These are phyloP conservation scores for Aricia artaxerxes DNA, from an alignment of 2,888 invertebrate species.

Conservation along the genomic window DNA sequence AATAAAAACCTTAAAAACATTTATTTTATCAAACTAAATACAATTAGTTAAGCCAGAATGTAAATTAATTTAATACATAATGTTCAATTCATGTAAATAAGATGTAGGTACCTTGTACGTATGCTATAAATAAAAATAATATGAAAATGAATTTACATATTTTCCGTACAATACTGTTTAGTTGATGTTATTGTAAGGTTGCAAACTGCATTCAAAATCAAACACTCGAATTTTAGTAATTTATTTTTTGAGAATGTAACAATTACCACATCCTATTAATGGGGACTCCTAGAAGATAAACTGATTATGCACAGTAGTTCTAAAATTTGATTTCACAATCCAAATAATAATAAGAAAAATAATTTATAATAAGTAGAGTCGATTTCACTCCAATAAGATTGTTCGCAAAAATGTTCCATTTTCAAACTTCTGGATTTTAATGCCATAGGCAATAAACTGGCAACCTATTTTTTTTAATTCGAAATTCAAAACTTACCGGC, in stretches of 20 bases:
- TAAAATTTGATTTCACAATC: too few relatives aligned
- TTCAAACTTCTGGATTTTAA: neutral
- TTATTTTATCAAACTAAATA: too few relatives aligned
- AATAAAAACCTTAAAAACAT: too few relatives aligned
- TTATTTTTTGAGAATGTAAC: neutral
- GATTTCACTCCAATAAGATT: too few relatives aligned
- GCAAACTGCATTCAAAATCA: too few relatives aligned
- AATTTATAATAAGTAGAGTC: too few relatives aligned
- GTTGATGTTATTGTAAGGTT: too few relatives aligned
- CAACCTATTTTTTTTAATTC: neutral
- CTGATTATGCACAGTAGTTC: neutral
- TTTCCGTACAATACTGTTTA: too few relatives aligned
- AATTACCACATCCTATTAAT: neutral
- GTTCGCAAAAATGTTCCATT: too few relatives aligned
- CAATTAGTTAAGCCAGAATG: neutral
- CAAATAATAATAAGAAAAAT: too few relatives aligned
- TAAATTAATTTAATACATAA: neutral
- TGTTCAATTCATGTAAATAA: neutral
- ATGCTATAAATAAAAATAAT: neutral
- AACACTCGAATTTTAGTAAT: too few relatives aligned
- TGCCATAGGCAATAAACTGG: neutral
- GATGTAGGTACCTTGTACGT: neutral
- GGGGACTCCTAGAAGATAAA: neutral
- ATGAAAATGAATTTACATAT: too few relatives aligned
- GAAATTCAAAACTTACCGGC: constrained; percentile 41